Base-by-base conservation (phyloP, 2,113 vertebrate species). In the Camelus dromedarius region DNA sequence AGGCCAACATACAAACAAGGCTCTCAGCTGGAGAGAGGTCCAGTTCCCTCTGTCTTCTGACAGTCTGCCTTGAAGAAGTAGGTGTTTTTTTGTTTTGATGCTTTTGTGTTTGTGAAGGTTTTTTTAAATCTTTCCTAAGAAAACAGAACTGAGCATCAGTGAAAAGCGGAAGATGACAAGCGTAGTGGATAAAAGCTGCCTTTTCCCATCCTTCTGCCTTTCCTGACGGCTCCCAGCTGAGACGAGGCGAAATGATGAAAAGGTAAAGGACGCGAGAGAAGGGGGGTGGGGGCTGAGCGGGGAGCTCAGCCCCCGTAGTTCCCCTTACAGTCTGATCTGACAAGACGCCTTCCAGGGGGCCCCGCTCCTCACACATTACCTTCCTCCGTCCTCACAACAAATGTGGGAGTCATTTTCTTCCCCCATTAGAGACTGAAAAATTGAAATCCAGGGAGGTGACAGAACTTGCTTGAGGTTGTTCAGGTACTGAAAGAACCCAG, bases 311-410 rank as follows among this genome's bases (percentile, higher is more conserved):
- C 52, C 70, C 11, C 9, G 20, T 1, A 3, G 32, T 64, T 60
- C n/a, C 62, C 13, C 82, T 15, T 4, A 3, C 19, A 30, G 52
- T 54, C 60, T 46, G 28, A 66, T 12, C 28, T 42, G 69, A 91
- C 90, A 76, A 24, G 76, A 75, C 0, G 3, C 24, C 72, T 50
- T 32, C 24, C 19, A 10, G 66, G 3, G 0, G 24, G n/a, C 12
- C 16, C 3, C 10, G 3, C 0, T 8, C 52, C 28, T 19, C 85
- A 13, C 28, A 0, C 60, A 20, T 13, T 0, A 6, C 58, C 50
- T 87, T 46, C 16, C 16, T 50, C 3, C 20, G 19, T 52, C 11
- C 58, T 75, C 75, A 58, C 50, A 1, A 12, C 18, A 54, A 64
- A 66, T n/a, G 19, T 4, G 7, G 26, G 42, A n/a, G 16, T 15